Base-by-base conservation (phyloP, 2,113 vertebrate genomes). In the Polypterus senegalus region DNA sequence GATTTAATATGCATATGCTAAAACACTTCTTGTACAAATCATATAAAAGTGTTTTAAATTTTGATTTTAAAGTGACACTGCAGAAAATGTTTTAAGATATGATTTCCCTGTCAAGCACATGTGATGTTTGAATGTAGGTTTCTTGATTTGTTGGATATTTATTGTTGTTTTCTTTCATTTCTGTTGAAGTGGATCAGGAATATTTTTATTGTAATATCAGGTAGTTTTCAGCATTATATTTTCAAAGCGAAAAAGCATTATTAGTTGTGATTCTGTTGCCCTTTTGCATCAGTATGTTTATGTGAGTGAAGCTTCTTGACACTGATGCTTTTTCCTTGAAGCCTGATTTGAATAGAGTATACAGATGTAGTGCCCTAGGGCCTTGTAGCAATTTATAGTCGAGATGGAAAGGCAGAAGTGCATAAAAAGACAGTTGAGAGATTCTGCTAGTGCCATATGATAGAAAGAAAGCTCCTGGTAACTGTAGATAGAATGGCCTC, bases 231-330 rank as follows among this genome's bases (percentile, higher is more conserved):
- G 27, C 27, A 27, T 59, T 43, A 61, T 7, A 64, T 62, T 71
- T 67, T 56, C 71, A 54, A 0, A 45, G 63, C 48, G 46, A 70
- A 67, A 61, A 60, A 64, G 51, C 7, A 0, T 64, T 69, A 70
- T 69, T 67, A 69, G 64, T 67, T 70, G 69, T 69, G 64, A 43
- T 68, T 75, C 70, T 3, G 68, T 66, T 77, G 69, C 72, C 74
- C 74, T 82, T 57, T 79, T 79, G 77, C 73, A 76, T 66, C 71
- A 62, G 68, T 60, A 1, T 79, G 76, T 80, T 77, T 77, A 69
- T 64, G 73, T 76, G 73, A 78, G 70, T 74, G 70, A 73, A 78
- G 74, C 74, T 61, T 80, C 70, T 71, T 71, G 71, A 64, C 67
- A 70, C 61, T 6, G 65, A 61, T 52, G 70, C 61, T 62, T 73